Evolutionary conservation across 2,888 invertebrate species (phyloP).

Genomic region (Drosophila mayaguana): DNA sequence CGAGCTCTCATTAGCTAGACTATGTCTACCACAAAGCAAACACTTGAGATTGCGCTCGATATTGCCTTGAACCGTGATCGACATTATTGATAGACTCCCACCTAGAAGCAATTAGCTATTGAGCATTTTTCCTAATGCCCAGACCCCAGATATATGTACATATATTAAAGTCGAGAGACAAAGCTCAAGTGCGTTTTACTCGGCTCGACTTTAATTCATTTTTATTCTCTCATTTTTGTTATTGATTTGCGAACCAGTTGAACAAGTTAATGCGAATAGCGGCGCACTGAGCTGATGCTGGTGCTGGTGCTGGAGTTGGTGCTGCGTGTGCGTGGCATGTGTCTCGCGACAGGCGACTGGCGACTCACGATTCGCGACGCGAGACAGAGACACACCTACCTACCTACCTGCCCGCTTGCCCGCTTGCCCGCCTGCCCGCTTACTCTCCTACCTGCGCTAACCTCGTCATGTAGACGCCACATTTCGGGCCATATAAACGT

Average conservation of each 20-base stretch:
- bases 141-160: background rate
- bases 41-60: slow-evolving; percentile 3
- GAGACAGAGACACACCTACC: slow-evolving; percentile 47
- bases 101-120: slow-evolving; percentile 2
- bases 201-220: slow-evolving; percentile 22
- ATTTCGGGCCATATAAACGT: slow-evolving; percentile 35
- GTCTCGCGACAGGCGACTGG: slow-evolving; percentile 37
- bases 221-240: slow-evolving; percentile 1
- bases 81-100: slow-evolving; percentile 17
- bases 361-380: slow-evolving; percentile 5
- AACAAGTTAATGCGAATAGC: slow-evolving; percentile 32
- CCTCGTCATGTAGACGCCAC: slow-evolving; percentile 42
- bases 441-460: no score
- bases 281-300: background rate
- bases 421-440: background rate
- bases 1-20: slow-evolving; percentile 13
- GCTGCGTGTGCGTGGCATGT: slow-evolving; percentile 50
- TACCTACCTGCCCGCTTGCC: background rate
- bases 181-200: slow-evolving; percentile 62
- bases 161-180: slow-evolving; percentile 2
- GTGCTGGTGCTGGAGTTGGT: no score
- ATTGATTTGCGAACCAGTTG: slow-evolving; percentile 42
- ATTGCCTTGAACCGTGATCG: slow-evolving; percentile 21
- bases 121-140: slow-evolving; percentile 1
- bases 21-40: background rate